Conservation (phyloP, 2,888 invertebrate species). For the Euzetes globulus region DNA sequence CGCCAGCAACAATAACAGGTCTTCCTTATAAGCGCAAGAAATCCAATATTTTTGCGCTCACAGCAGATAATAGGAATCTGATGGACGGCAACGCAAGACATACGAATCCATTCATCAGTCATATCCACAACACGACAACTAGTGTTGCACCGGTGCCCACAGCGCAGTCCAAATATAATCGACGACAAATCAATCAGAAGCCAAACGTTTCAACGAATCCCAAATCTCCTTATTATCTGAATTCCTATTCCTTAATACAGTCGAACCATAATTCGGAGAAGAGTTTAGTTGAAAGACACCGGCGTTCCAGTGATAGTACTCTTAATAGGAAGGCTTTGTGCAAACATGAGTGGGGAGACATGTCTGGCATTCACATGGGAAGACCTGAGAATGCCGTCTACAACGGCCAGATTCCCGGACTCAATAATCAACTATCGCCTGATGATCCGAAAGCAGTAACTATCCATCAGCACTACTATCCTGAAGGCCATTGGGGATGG, state of each 20-base stretch:
- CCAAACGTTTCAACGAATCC: background rate
- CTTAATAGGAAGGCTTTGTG: background rate
- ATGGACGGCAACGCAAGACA: background rate
- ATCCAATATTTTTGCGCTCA: constrained; percentile 21
- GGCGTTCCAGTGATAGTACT: constrained; percentile 3
- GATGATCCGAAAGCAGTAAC: constrained; percentile 46
- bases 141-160: background rate
- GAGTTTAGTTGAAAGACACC: background rate
- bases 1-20: constrained; percentile 12
- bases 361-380: constrained; percentile 10
- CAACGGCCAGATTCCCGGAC: constrained; percentile 38
- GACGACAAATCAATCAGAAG: background rate
- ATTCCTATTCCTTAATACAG: background rate
- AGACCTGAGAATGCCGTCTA: constrained; percentile 30
- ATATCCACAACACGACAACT: background rate
- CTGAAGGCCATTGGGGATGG: constrained; percentile 56
- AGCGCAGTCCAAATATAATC: background rate
- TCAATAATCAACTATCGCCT: constrained; percentile 39
- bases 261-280: background rate
- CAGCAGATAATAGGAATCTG: background rate
- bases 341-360: background rate
- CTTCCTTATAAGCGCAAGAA: constrained; percentile 19
- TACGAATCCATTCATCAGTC: background rate
- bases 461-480: constrained; percentile 68
- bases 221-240: background rate